Conservation (phyloP, 2,888 invertebrate species). For the Aphelenchoides bicaudatus region DNA sequence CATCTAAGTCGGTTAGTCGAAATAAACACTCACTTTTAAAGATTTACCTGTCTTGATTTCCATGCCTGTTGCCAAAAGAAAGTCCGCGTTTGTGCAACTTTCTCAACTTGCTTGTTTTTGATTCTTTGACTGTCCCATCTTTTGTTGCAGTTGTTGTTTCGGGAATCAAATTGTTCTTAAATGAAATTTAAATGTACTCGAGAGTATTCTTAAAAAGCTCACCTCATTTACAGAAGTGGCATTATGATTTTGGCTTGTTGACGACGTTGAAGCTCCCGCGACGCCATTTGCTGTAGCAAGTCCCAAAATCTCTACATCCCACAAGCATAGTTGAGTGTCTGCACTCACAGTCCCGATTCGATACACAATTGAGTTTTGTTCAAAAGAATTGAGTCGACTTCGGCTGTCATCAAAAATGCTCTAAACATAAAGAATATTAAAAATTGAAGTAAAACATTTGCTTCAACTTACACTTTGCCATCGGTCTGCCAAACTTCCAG, state of each 20-base stretch:
- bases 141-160: constrained; percentile 8
- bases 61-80: constrained; percentile 64
- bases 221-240: constrained; percentile 6
- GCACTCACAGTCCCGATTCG: constrained; percentile 69
- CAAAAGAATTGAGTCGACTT: too few relatives aligned
- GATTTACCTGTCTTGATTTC: neutral
- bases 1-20: constrained; percentile 6
- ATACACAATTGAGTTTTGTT: constrained; percentile 37
- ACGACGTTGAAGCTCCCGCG: too few relatives aligned
- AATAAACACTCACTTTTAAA: constrained; percentile 16
- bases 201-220: too few relatives aligned
- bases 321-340: constrained; percentile 92
- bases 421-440: too few relatives aligned
- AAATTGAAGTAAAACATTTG: too few relatives aligned
- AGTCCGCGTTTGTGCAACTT: constrained; percentile 71
- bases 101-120: constrained; percentile 51
- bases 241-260: neutral
- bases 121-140: constrained; percentile 22
- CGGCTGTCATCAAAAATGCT: too few relatives aligned
- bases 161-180: constrained; percentile 9
- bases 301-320: constrained; percentile 87
- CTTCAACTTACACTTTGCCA: too few relatives aligned
- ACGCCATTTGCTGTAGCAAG: too few relatives aligned
- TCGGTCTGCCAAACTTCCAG: too few relatives aligned
- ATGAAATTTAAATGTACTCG: too few relatives aligned